Evolutionary conservation across 2,113 vertebrate species (phyloP).

Genomic region (Silurus meridionalis): DNA sequence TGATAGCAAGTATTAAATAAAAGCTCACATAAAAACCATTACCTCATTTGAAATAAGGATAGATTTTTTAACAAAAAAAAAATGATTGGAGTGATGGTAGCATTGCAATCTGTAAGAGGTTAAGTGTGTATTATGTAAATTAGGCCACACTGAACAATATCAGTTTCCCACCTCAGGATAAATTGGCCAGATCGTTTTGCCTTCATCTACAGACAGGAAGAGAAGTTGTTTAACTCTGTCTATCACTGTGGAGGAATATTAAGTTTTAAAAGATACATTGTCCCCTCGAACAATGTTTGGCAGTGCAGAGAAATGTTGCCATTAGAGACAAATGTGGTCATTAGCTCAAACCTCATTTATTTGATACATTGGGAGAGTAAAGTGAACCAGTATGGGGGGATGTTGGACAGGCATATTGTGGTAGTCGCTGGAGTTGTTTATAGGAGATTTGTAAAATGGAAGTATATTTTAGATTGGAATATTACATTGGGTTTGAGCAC

Average conservation of each 20-base stretch:
- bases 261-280: slow-evolving; percentile 8
- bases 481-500: background rate
- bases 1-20: background rate
- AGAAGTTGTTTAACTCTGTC: background rate
- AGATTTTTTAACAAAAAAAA: background rate
- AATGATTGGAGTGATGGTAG: background rate
- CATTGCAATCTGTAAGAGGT: background rate
- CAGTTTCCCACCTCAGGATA: background rate
- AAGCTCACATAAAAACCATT: background rate
- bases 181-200: background rate
- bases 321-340: slow-evolving; percentile 20
- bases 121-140: slow-evolving; percentile 24
- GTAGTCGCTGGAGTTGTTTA: background rate
- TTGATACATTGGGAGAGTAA: background rate
- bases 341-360: slow-evolving; percentile 11
- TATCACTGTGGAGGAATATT: slow-evolving; percentile 5
- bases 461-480: background rate
- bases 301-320: background rate
- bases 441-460: background rate
- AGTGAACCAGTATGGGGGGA: background rate
- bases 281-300: background rate
- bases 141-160: background rate
- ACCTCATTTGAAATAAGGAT: background rate
- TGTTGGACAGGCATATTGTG: background rate
- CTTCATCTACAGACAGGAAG: background rate